A percentile compares a stretch with the other conserved stretches of the same genome.
These are phyloP conservation scores for Pterocles gutturalis DNA, from an alignment of 2,113 vertebrate genomes.

Conservation along the genomic window DNA sequence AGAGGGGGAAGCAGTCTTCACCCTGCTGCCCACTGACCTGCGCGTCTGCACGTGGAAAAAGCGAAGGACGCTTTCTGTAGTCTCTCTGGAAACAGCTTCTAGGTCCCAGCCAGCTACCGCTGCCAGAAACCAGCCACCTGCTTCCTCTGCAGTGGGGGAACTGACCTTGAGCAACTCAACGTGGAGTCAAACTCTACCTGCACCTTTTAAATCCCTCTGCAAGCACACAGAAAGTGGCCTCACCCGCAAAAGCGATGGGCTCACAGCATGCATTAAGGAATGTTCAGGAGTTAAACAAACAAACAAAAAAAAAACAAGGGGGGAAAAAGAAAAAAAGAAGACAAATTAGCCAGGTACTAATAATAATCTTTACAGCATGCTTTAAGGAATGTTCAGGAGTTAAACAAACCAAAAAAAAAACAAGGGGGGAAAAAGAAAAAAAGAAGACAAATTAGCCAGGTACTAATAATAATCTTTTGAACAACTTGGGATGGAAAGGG, in stretches of 20 bases:
- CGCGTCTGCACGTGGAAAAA: too few species aligned
- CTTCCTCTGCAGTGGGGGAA: not conserved
- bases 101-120: not conserved
- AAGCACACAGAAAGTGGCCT: not conserved
- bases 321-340: rapidly evolving
- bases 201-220: not conserved
- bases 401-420: too few species aligned
- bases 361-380: not conserved
- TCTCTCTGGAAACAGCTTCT: too few species aligned
- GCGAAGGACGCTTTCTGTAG: too few species aligned
- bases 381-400: too few species aligned
- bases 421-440: too few species aligned
- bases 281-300: too few species aligned
- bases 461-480: not conserved
- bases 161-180: not conserved
- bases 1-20: too few species aligned
- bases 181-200: not conserved
- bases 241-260: not conserved
- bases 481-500: not conserved
- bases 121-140: not conserved
- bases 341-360: not conserved
- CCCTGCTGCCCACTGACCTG: too few species aligned
- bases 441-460: not conserved
- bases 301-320: too few species aligned
- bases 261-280: not conserved